Conservation (phyloP, 2,113 vertebrate species). For the Noturus placidus region DNA sequence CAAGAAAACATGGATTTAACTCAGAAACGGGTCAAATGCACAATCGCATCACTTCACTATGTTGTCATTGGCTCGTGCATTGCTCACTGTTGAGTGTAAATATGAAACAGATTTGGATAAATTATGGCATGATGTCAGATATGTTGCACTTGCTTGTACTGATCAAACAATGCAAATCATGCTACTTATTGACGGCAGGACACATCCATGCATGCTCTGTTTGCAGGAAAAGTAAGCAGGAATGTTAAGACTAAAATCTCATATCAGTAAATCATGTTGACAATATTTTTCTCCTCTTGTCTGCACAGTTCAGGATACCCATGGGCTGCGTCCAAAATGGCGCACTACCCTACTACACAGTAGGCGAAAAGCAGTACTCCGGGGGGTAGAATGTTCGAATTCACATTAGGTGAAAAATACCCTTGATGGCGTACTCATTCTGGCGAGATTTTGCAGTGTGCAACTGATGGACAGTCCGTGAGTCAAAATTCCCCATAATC, state of each 20-base stretch:
- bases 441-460: too few species aligned
- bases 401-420: too few species aligned
- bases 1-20: not conserved
- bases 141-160: not conserved
- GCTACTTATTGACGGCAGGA: not conserved
- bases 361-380: too few species aligned
- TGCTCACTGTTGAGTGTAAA: not conserved
- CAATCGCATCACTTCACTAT: not conserved
- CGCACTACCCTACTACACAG: too few species aligned
- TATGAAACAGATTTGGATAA: not conserved
- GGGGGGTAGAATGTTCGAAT: too few species aligned
- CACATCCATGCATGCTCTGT: not conserved
- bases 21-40: not conserved
- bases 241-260: constrained; percentile 25
- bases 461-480: too few species aligned
- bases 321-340: too few species aligned
- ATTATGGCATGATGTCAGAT: not conserved
- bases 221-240: not conserved
- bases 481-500: too few species aligned
- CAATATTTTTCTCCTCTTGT: not conserved
- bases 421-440: too few species aligned
- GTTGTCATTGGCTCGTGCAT: not conserved
- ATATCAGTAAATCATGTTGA: constrained; percentile 6
- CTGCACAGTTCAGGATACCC: constrained; percentile 2
- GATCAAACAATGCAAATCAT: not conserved